These are phyloP conservation scores for Tenthredo amoena DNA, from an alignment of 2,888 invertebrate species.

Conservation along the genomic window DNA sequence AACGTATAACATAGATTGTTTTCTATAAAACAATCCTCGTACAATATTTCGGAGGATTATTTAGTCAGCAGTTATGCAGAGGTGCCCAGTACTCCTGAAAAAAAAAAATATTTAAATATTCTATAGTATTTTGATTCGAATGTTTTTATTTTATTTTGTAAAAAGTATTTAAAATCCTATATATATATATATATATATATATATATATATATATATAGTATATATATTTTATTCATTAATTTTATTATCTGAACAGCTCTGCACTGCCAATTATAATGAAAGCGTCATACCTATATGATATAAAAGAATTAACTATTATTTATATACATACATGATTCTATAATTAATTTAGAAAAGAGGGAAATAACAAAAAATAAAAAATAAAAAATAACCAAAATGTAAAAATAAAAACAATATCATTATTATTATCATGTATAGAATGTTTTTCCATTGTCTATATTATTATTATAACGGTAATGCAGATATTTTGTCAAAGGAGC, in stretches of 20 bases:
- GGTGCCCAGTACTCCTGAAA: background rate
- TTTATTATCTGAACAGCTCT: constrained; percentile 37
- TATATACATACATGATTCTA: background rate
- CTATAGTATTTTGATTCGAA: too few species aligned
- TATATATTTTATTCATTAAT: background rate
- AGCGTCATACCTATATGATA: too few species aligned
- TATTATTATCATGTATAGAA: background rate
- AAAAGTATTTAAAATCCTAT: background rate
- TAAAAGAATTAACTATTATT: constrained; percentile 1
- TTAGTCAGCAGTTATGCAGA: background rate
- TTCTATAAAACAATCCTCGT: too few species aligned
- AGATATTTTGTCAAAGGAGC: background rate
- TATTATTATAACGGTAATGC: background rate
- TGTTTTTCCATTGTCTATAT: background rate
- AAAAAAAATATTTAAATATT: too few species aligned
- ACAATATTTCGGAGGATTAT: background rate
- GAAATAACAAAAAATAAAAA: background rate
- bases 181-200: background rate
- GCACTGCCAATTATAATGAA: constrained; percentile 35
- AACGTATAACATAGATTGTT: too few species aligned
- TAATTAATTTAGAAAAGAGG: background rate
- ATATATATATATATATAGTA: background rate
- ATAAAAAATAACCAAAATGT: background rate
- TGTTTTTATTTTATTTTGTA: background rate
- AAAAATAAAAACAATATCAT: background rate